Base-by-base conservation (phyloP, 1,140 invertebrate genomes). In the Chlorops oryzae region DNA sequence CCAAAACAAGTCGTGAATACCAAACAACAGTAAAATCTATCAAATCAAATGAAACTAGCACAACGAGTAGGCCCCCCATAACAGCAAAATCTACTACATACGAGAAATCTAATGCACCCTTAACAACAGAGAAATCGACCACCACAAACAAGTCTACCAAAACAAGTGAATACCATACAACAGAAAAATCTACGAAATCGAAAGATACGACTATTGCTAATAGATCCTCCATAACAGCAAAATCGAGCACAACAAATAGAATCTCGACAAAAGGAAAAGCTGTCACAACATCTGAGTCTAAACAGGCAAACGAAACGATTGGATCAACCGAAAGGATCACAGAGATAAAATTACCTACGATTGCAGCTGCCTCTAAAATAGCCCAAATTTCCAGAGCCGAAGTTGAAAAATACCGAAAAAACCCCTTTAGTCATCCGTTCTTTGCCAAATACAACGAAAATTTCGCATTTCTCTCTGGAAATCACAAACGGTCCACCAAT, bases 351-450 rank as follows among this genome's bases (percentile, higher is more conserved):
- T 35, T 9, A 50, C 27, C 40, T n/a, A n/a, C n/a, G n/a, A n/a
- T n/a, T n/a, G n/a, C n/a, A n/a, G n/a, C n/a, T n/a, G n/a, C n/a
- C n/a, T n/a, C n/a, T n/a, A n/a, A n/a, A n/a, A n/a, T n/a, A n/a
- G n/a, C n/a, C n/a, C n/a, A n/a, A n/a, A n/a, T n/a, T n/a, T n/a
- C n/a, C n/a, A n/a, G n/a, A n/a, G n/a, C n/a, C n/a, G n/a, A n/a
- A n/a, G n/a, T n/a, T n/a, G n/a, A 7, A 22, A 15, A 21, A 43
- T 9, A 50, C 27, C 40, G 28, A 15, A 28, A 47, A 3, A 41
- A 53, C 45, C 51, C 51, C 7, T 53, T 53, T 28, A 49, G 51
- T 37, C 46, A 53, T 24, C 51, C 51, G 22, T 53, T 53, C 24
- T 53, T 53, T 24, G 43, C 43, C 17, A 52, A 52, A 42, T 45